phyloP scores from a whole-genome alignment of 2,113 vertebrate species.

The Gasterosteus nipponicus region DNA sequence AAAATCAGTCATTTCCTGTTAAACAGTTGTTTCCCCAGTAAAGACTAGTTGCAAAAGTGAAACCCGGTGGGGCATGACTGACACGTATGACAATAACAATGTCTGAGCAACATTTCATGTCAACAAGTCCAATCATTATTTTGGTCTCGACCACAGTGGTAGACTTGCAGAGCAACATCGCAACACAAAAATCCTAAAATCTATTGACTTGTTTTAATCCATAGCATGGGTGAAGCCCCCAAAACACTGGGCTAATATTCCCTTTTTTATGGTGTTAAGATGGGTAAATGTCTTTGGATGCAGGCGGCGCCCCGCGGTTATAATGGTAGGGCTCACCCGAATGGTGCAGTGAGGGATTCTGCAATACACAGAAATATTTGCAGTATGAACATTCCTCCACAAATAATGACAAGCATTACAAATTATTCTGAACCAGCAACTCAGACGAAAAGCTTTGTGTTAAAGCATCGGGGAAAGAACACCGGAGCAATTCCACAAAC shows the following conservation, averaged over 20 bases:
- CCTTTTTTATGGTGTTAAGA: no score
- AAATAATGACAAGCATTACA: background rate
- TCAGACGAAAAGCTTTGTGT: background rate
- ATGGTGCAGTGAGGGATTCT: background rate
- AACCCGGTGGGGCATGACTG: background rate
- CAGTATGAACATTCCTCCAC: background rate
- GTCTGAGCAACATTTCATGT: background rate
- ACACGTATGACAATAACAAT: background rate
- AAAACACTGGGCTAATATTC: background rate
- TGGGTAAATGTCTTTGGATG: no score
- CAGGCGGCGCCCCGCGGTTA: no score
- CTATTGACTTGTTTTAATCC: no score
- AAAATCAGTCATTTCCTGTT: background rate
- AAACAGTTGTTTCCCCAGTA: background rate
- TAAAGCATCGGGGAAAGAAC: background rate
- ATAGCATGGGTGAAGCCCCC: no score
- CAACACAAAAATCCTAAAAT: background rate
- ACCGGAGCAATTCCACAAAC: slow-evolving; percentile 29
- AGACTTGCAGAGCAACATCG: no score
- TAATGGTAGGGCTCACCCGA: background rate
- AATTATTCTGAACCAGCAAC: slow-evolving; percentile 1
- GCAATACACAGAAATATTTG: background rate
- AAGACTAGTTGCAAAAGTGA: background rate
- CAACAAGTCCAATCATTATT: background rate
- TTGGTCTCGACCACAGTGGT: background rate